Evolutionary conservation across 1,140 invertebrate species (phyloP), one percentile per base, ranked within the genome.

Genomic region (Schmidtea mediterranea): DNA sequence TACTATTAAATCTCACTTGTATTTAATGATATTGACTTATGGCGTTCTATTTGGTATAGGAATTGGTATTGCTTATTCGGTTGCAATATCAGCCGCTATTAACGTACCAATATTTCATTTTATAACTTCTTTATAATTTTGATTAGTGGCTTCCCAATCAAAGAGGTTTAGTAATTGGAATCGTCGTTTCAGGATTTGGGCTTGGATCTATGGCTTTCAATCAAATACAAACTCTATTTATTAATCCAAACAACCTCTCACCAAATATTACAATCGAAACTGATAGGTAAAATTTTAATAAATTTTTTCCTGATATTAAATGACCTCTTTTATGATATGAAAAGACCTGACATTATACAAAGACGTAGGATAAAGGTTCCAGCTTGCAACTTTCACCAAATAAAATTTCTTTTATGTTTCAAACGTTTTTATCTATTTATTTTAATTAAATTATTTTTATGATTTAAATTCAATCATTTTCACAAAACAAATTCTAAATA

Each of bases 131-230:
- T n/a, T 6, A 8, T 15, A 41, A 8, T 19, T 6, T 6, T 41
- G 12, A 15, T 15, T 55, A 68, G 63, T 69, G 67, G 67, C 60
- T 63, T 51, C 66, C 67, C 1, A 39, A 62, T 10, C 54, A 56
- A 38, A 63, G 63, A 53, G 68, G 68, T 13, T 49, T 68, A 13
- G 61, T 63, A 2, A 67, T 58, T 54, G 67, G 67, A 1, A 52
- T 63, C 48, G 61, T 69, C 22, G 62, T 68, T 12, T 63, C 58
- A 15, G 65, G 67, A 2, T 65, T 65, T 54, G 65, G 66, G 8
- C 54, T 61, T 15, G 65, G 67, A 36, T 58, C 65, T 9, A 59
- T 67, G 46, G 56, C 65, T 43, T 64, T 67, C 53, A 61, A 65
- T 48, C 59, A 57, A 46, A 52, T 69, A 36, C 65, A 69, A 52